Conservation (phyloP, 2,113 vertebrate genomes). For the Tetrax tetrax region DNA sequence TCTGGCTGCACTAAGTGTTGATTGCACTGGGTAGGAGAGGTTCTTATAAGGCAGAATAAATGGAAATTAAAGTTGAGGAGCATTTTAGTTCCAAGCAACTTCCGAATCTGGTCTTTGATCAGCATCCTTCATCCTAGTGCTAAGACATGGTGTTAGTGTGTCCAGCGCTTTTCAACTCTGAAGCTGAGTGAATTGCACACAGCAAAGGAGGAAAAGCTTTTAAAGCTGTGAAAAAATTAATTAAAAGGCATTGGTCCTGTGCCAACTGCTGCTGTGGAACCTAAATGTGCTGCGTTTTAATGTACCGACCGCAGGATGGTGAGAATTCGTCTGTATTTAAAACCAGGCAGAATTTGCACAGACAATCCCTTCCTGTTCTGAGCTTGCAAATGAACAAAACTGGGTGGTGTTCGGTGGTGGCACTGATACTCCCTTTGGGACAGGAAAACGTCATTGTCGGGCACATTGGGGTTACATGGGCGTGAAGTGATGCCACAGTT, state of each 20-base stretch:
- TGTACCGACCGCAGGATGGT: rapidly evolving
- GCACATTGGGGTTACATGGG: rapidly evolving
- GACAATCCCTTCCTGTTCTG: not conserved
- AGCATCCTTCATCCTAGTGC: not conserved
- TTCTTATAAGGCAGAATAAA: not conserved
- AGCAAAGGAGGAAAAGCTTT: not conserved
- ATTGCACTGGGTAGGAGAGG: not conserved
- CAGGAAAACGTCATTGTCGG: rapidly evolving
- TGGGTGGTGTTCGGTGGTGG: not conserved
- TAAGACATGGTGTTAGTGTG: rapidly evolving
- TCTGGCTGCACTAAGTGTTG: not conserved
- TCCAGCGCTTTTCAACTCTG: rapidly evolving
- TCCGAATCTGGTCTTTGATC: not conserved
- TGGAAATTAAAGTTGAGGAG: not conserved
- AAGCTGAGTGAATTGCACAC: not conserved
- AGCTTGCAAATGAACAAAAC: too few species aligned
- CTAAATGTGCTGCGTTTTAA: rapidly evolving
- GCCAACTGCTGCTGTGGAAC: not conserved
- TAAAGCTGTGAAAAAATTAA: not conserved
- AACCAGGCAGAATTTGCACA: not conserved
- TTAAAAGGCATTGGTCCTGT: not conserved
- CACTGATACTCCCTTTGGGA: rapidly evolving
- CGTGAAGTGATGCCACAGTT: not conserved
- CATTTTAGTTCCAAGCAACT: rapidly evolving
- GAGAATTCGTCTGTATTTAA: not conserved